These are phyloP conservation scores for Fringilla coelebs DNA, from an alignment of 2,797 vertebrate genomes.

Conservation along the genomic window DNA sequence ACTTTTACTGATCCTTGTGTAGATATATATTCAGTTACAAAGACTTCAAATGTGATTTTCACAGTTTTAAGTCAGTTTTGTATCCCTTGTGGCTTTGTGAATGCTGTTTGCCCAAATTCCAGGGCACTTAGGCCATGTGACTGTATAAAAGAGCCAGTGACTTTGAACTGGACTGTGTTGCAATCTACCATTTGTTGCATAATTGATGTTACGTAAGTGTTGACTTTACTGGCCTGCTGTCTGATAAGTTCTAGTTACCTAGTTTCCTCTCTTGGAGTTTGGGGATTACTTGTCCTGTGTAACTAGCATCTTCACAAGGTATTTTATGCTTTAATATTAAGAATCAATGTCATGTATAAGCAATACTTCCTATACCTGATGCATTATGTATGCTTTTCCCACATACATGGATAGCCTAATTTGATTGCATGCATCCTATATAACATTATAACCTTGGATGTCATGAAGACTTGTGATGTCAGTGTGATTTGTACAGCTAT, in stretches of 20 bases:
- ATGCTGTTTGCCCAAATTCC: not conserved
- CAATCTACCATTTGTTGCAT: not conserved
- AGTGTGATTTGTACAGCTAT: not conserved
- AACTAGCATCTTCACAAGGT: not conserved
- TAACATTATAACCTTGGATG: not conserved
- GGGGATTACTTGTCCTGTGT: not conserved
- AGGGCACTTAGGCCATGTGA: not conserved
- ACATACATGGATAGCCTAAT: not conserved
- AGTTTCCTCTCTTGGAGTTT: not conserved
- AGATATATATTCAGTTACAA: not conserved
- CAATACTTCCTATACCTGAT: not conserved
- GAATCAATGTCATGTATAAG: not conserved
- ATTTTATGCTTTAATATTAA: not conserved
- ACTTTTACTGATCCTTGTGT: not conserved
- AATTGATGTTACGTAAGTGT: not conserved
- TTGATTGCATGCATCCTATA: not conserved
- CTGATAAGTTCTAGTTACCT: not conserved
- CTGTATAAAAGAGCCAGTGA: not conserved
- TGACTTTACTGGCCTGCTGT: not conserved
- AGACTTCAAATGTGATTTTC: not conserved
- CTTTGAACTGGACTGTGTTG: not conserved
- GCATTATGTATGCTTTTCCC: not conserved
- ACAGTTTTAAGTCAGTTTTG: not conserved
- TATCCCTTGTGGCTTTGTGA: not conserved
- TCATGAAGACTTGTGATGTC: not conserved